These are phyloP conservation scores for Todus mexicanus DNA, from an alignment of 2,797 vertebrate species.

Conservation along the genomic window DNA sequence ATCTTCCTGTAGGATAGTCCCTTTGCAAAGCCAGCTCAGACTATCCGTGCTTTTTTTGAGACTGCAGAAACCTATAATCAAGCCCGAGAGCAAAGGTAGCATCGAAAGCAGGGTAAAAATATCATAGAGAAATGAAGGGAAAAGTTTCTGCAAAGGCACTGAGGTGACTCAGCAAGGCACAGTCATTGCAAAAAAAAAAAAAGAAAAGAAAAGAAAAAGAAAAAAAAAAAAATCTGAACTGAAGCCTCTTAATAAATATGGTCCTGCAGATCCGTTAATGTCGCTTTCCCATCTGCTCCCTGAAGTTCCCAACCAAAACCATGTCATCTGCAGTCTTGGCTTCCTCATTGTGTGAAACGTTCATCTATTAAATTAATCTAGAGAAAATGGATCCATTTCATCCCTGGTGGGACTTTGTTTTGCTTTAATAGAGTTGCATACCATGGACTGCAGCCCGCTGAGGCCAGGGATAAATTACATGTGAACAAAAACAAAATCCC, in stretches of 20 bases:
- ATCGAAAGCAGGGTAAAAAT: background rate
- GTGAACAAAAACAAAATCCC: background rate
- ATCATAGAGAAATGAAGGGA: background rate
- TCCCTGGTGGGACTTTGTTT: background rate
- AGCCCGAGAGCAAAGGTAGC: background rate
- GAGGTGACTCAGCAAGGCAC: background rate
- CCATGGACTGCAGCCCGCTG: constrained; percentile 6
- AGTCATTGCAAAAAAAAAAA: background rate
- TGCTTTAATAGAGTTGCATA: constrained; percentile 19
- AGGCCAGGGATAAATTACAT: constrained; percentile 35
- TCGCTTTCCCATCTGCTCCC: constrained; percentile 19
- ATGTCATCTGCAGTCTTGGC: constrained; percentile 32
- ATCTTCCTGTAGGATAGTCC: accelerated
- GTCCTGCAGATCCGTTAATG: constrained; percentile 29
- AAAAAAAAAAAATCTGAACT: background rate
- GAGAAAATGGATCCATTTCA: constrained; percentile 26
- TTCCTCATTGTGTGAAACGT: constrained; percentile 25
- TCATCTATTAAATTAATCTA: constrained; percentile 33
- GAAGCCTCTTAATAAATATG: background rate
- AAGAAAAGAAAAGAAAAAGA: too few relatives aligned
- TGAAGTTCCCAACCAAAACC: constrained; percentile 32
- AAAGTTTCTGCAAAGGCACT: background rate
- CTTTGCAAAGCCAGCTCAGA: background rate
- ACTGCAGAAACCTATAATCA: background rate
- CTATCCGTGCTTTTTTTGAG: background rate